Percentiles rank a stretch among this genome's conserved stretches.
Evolutionary conservation across 2,113 vertebrate species (phyloP).

Genomic region (Misgurnus mizolepis): DNA sequence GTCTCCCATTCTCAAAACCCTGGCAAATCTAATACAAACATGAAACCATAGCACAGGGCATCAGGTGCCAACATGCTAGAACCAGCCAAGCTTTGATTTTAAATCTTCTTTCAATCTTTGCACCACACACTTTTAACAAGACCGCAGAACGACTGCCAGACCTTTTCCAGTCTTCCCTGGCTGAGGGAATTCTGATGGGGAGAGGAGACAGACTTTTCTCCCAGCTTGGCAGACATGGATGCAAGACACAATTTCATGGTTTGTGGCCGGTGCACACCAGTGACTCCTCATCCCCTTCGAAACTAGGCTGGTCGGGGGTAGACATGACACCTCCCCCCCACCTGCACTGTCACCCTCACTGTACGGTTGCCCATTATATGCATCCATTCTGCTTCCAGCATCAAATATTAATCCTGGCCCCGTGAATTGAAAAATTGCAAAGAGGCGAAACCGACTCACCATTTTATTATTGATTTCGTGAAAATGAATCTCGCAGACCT

Average conservation of each 20-base stretch:
- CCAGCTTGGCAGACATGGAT: slow-evolving; percentile 51
- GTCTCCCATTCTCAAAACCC: slow-evolving; percentile 42
- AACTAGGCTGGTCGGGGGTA: slow-evolving; percentile 38
- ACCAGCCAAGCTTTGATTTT: slow-evolving; percentile 50
- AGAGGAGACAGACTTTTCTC: slow-evolving; percentile 46
- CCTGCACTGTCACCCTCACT: slow-evolving; percentile 32
- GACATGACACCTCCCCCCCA: slow-evolving; percentile 36
- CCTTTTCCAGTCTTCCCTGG: slow-evolving; percentile 48
- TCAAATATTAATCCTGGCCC: slow-evolving; percentile 61
- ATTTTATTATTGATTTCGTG: slow-evolving; percentile 97
- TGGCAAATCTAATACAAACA: slow-evolving; percentile 48
- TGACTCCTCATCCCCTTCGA: slow-evolving; percentile 48
- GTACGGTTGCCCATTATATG: slow-evolving; percentile 19
- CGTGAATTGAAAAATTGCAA: slow-evolving; percentile 52
- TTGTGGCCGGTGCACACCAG: slow-evolving; percentile 61
- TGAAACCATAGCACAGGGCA: slow-evolving; percentile 50
- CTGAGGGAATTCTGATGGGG: slow-evolving; percentile 43
- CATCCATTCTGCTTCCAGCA: slow-evolving; percentile 39
- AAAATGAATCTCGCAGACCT: slow-evolving; percentile 95
- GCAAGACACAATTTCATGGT: slow-evolving; percentile 68
- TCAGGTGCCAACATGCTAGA: slow-evolving; percentile 41
- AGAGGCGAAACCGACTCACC: slow-evolving; percentile 77
- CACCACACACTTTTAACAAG: slow-evolving; percentile 55
- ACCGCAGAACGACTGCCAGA: slow-evolving; percentile 51
- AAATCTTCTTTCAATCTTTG: slow-evolving; percentile 57